Conservation (phyloP, 2,797 vertebrate genomes). For the Nasua narica region DNA sequence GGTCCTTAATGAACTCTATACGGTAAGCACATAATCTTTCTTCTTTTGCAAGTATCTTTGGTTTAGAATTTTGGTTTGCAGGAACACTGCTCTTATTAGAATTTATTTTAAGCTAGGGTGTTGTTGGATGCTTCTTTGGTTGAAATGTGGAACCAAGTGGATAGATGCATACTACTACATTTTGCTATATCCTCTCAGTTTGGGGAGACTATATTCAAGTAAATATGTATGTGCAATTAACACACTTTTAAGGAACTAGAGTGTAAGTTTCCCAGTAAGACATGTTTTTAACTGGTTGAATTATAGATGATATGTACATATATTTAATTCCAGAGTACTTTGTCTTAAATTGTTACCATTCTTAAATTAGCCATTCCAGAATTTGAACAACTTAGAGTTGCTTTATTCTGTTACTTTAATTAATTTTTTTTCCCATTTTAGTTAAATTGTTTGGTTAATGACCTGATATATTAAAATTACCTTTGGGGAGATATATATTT, state of each 20-base stretch:
- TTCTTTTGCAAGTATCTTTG: slow-evolving; percentile 58
- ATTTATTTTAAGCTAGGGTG: background rate
- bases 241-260: background rate
- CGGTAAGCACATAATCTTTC: slow-evolving; percentile 88
- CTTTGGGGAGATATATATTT: background rate
- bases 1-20: slow-evolving; percentile 99
- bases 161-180: background rate
- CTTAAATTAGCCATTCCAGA: background rate
- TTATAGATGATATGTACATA: background rate
- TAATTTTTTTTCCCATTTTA: background rate
- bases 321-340: background rate
- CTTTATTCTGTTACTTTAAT: background rate
- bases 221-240: background rate
- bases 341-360: background rate
- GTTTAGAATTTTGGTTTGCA: slow-evolving; percentile 42
- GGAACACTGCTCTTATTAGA: slow-evolving; percentile 31
- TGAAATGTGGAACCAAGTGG: background rate
- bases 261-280: background rate
- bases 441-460: background rate
- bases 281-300: background rate
- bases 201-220: background rate
- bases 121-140: background rate
- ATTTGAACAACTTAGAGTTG: background rate
- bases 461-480: background rate
- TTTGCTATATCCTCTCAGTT: background rate